These are phyloP conservation scores for Hyposoter didymator DNA, from an alignment of 2,888 invertebrate species.

Conservation along the genomic window DNA sequence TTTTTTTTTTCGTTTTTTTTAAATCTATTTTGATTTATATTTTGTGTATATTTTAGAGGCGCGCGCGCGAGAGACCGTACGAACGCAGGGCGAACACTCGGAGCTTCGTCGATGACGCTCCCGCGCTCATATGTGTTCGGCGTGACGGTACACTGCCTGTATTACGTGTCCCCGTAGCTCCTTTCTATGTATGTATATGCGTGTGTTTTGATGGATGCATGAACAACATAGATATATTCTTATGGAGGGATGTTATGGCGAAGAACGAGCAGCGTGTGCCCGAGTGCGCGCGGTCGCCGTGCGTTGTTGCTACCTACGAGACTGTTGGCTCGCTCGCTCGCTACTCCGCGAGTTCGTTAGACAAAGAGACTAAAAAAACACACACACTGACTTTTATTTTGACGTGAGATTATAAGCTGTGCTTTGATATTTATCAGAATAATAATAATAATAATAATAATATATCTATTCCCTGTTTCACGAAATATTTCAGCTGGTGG, in stretches of 20 bases:
- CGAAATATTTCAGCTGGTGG: not conserved
- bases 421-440: not conserved
- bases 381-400: slow-evolving; percentile 9
- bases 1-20: slow-evolving; percentile 24
- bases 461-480: not conserved
- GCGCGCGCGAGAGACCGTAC: slow-evolving; percentile 46
- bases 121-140: slow-evolving; percentile 65
- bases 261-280: slow-evolving; percentile 53
- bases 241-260: slow-evolving; percentile 23
- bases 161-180: slow-evolving; percentile 17
- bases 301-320: slow-evolving; percentile 72
- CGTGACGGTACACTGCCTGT: slow-evolving; percentile 11
- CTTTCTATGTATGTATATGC: slow-evolving; percentile 16
- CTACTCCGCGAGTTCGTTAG: slow-evolving; percentile 46
- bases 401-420: slow-evolving; percentile 26
- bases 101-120: slow-evolving; percentile 65
- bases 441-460: too few species aligned
- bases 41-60: not conserved
- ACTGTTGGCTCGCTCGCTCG: slow-evolving; percentile 54
- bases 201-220: slow-evolving; percentile 15
- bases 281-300: slow-evolving; percentile 62
- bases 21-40: not conserved
- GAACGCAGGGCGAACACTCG: slow-evolving; percentile 59
- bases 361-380: slow-evolving; percentile 20
- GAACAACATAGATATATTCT: slow-evolving; percentile 57